Base-by-base conservation (phyloP, 2,888 invertebrate genomes). In the Cremastinae sp. region DNA sequence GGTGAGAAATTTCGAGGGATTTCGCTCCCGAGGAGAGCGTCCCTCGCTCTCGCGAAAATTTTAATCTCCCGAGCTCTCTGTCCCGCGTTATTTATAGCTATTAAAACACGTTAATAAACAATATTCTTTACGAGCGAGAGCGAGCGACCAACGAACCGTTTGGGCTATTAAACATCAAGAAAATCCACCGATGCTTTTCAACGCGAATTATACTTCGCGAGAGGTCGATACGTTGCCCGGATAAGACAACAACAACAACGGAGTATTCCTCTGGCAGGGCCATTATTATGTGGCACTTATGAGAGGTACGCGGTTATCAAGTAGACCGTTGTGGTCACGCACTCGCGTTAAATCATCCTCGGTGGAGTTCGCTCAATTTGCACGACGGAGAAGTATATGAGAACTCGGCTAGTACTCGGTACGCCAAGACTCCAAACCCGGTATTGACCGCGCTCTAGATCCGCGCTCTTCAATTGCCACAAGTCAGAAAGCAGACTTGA, bases 331-430 rank as follows among this genome's bases (percentile, higher is more conserved):
- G 64, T 51, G 70, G 61, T 68, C 77, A 75, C 75, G 80, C 75
- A 68, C 45, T 16, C 38, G 64, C 74, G 59, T 78, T 79, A 75
- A 79, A 80, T 80, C 75, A 75, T 78, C 70, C 78, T 71, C 70
- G 74, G 64, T 47, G 64, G 76, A 77, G 69, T 74, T 79, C 34
- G 76, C 70, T 75, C 72, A 68, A 76, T 79, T 75, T 75, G 66
- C 64, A 70, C 41, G 54, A 66, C 45, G 54, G 47, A 38, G 28
- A 41, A 43, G n/a, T n/a, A 43, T 54, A 74, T 38, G 43, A 36
- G 36, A 59, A 43, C 9, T 20, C 18, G 34, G n/a, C n/a, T n/a
- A 18, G 34, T 16, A 16, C 10, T 47, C 18, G 47, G 47, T 49
- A 16, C 28, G 18, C 58, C 12, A 28, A 59, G 38, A 20, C 56